phyloP scores from a whole-genome alignment of 1,140 invertebrate genomes.

The Achroia grisella region DNA sequence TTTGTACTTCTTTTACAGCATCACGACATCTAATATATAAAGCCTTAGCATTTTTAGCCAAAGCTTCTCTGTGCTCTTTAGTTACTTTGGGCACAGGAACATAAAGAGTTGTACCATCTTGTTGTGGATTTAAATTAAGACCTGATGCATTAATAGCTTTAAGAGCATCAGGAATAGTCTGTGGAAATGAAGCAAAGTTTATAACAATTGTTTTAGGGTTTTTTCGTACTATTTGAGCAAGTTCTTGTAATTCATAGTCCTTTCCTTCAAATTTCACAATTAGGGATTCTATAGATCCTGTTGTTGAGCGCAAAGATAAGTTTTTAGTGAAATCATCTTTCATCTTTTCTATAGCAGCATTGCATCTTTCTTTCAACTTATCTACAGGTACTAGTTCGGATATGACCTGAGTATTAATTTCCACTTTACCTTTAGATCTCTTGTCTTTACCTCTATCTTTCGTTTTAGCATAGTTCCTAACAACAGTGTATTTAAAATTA shows the following conservation, averaged over 20 bases:
- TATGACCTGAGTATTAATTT: conserved; percentile 80
- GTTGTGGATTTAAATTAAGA: conserved; percentile 95
- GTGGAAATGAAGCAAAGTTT: conserved; percentile 88
- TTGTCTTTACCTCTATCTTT: conserved; percentile 79
- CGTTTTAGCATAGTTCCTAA: conserved; percentile 63
- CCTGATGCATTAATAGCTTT: conserved; percentile 85
- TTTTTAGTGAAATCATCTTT: conserved; percentile 88
- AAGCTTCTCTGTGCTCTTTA: conserved; percentile 90
- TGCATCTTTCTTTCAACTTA: conserved; percentile 78
- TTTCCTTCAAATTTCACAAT: conserved; percentile 85
- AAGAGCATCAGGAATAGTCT: conserved; percentile 85
- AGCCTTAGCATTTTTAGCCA: conserved; percentile 90
- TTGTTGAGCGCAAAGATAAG: conserved; percentile 81
- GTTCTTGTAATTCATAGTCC: conserved; percentile 88
- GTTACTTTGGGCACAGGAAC: conserved; percentile 93
- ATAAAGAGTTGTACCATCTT: conserved; percentile 92
- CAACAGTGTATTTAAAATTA: conserved; percentile 19
- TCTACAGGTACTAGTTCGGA: conserved; percentile 81
- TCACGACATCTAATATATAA: conserved; percentile 88
- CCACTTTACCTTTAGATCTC: conserved; percentile 78
- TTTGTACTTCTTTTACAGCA: conserved; percentile 85
- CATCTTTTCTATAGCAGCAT: conserved; percentile 79
- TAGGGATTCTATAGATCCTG: conserved; percentile 86
- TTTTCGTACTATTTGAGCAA: conserved; percentile 91
- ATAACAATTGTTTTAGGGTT: conserved; percentile 90